Base-by-base conservation (phyloP, 2,888 invertebrate species). In the Hermaeophaga mercurialis region DNA sequence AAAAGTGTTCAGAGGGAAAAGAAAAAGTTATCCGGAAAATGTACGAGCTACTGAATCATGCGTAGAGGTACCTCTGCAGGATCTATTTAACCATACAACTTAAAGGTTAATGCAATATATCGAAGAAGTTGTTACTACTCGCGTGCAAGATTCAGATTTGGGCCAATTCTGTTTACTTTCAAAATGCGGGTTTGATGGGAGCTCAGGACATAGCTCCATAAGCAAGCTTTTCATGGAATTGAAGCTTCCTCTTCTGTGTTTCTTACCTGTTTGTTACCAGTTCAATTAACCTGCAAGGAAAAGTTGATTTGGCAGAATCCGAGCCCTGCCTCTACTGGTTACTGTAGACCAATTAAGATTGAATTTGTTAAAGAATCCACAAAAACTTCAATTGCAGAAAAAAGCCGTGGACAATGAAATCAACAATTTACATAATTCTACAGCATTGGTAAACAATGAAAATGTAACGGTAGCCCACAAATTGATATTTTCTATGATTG, bases 181-280 rank as follows among this genome's bases (percentile, higher is more conserved):
- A n/a, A 31, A 31, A 31, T 11, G 31, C 11, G 31, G 31, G 3
- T 31, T n/a, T 31, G 31, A 31, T n/a, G 31, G 31, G 2, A 11
- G 11, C 6, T 31, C 31, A 11, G 31, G 31, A 1, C 31, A 31
- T 31, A 31, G 12, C 12, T 12, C 11, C 3, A 31, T 12, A 11
- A 31, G 9, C 31, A 31, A 31, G 11, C 12, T 4, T 31, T 31
- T 31, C 46, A 61, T 66, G 65, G 58, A 22, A n/a, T 22, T 31
- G 63, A 61, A 28, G 66, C 60, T 31, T 60, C 55, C 54, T 57
- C 66, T 8, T 58, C 60, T 60, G 64, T 69, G 33, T 70, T 70
- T 54, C 61, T 67, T 33, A 68, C 66, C 12, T 66, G 62, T 34
- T 26, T 70, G 28, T 71, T 73, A 36, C 69, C 71, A 24, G 33